These are phyloP conservation scores for Halcyon badia DNA, from an alignment of 2,797 vertebrate species.

Conservation along the genomic window DNA sequence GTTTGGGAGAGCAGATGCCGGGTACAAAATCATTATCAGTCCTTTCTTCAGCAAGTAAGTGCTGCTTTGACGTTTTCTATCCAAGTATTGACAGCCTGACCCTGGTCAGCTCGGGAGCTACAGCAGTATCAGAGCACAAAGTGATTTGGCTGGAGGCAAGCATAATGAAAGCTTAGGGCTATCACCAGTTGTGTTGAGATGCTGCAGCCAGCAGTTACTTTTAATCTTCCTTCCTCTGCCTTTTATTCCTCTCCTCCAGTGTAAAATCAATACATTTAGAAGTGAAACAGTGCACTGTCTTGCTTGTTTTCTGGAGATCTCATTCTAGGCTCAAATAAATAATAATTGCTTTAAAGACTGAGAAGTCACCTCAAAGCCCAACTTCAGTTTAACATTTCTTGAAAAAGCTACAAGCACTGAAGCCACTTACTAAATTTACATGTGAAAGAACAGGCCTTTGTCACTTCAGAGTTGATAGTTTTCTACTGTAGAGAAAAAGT, in stretches of 20 bases:
- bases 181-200: conserved; percentile 36
- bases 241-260: conserved; percentile 18
- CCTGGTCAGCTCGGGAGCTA: conserved; percentile 53
- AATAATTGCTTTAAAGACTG: conserved; percentile 28
- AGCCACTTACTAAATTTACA: conserved; percentile 3
- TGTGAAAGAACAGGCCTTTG: neutral
- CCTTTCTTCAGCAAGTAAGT: conserved; percentile 50
- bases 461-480: neutral
- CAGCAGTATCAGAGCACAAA: conserved; percentile 65
- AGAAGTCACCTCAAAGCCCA: conserved; percentile 11
- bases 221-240: conserved; percentile 57
- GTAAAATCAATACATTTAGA: conserved; percentile 59
- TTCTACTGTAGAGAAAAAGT: neutral
- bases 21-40: conserved; percentile 48
- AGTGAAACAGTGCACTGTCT: conserved; percentile 36
- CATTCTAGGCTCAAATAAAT: conserved; percentile 19
- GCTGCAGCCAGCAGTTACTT: conserved; percentile 53
- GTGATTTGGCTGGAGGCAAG: conserved; percentile 69
- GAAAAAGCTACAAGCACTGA: neutral
- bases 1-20: neutral
- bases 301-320: conserved; percentile 16
- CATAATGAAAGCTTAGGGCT: conserved; percentile 64
- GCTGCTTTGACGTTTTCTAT: conserved; percentile 60
- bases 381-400: conserved; percentile 21
- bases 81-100: conserved; percentile 64